These are phyloP conservation scores for Mayetiola destructor DNA, from an alignment of 2,888 invertebrate species.

Conservation along the genomic window DNA sequence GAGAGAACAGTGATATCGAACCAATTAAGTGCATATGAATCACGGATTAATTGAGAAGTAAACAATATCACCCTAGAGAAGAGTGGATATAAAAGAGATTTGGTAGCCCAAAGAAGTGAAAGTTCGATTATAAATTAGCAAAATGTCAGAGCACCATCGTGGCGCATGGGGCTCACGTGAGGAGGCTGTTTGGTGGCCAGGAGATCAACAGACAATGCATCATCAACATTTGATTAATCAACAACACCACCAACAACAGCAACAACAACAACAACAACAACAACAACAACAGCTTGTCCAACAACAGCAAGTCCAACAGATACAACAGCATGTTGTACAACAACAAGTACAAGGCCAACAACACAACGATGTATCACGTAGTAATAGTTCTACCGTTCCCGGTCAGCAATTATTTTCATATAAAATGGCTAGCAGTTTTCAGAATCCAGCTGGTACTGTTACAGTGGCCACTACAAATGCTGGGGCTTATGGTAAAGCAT, in stretches of 20 bases:
- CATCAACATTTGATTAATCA: slow-evolving; percentile 39
- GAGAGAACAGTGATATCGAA: no score
- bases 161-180: slow-evolving; percentile 49
- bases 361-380: slow-evolving; percentile 38
- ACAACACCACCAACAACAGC: slow-evolving; percentile 40
- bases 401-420: slow-evolving; percentile 68
- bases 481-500: slow-evolving; percentile 50
- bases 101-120: not conserved
- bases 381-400: slow-evolving; percentile 38
- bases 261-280: slow-evolving; percentile 27
- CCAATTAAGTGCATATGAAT: no score
- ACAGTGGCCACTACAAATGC: slow-evolving; percentile 46
- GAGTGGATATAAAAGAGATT: slow-evolving; percentile 15
- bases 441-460: slow-evolving; percentile 51
- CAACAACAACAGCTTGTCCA: slow-evolving; percentile 27
- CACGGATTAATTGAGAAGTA: no score
- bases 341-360: slow-evolving; percentile 37
- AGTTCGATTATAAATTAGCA: not conserved
- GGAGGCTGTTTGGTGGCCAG: slow-evolving; percentile 45
- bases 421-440: slow-evolving; percentile 75
- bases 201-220: slow-evolving; percentile 37
- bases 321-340: slow-evolving; percentile 37
- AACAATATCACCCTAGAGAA: no score
- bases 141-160: slow-evolving; percentile 50
- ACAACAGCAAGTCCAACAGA: slow-evolving; percentile 34